phyloP scores from a whole-genome alignment of 2,797 vertebrate genomes.

The Anguilla megastoma region DNA sequence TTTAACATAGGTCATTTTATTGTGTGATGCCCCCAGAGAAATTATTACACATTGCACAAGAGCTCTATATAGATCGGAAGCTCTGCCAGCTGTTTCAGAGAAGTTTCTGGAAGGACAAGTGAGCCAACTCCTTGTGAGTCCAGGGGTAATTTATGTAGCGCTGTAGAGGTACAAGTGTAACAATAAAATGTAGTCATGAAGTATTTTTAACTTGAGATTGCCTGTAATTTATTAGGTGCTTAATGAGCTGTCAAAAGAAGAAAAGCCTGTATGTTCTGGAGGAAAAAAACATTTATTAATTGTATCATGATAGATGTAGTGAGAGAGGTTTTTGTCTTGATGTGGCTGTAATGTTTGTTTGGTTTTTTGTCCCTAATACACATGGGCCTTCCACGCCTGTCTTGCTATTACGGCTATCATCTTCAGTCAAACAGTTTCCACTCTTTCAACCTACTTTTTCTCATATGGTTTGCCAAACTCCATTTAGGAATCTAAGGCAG shows the following conservation, averaged over 20 bases:
- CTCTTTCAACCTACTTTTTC: neutral
- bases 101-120: neutral
- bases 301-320: neutral
- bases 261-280: neutral
- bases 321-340: neutral
- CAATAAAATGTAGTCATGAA: neutral
- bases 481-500: neutral
- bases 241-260: neutral
- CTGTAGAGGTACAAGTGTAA: neutral
- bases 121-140: neutral
- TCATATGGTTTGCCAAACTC: no score
- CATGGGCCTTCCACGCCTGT: neutral
- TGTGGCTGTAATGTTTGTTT: neutral
- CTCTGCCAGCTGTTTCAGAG: neutral
- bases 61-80: neutral
- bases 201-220: neutral
- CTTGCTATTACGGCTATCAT: neutral
- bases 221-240: neutral
- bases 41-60: neutral
- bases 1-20: neutral
- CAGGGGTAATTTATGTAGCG: neutral
- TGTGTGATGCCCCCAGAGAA: neutral
- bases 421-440: neutral
- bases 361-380: neutral
- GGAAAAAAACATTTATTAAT: neutral